Evolutionary conservation across 2,888 invertebrate genomes (phyloP).

Genomic region (Synanthedon tipuliformis): DNA sequence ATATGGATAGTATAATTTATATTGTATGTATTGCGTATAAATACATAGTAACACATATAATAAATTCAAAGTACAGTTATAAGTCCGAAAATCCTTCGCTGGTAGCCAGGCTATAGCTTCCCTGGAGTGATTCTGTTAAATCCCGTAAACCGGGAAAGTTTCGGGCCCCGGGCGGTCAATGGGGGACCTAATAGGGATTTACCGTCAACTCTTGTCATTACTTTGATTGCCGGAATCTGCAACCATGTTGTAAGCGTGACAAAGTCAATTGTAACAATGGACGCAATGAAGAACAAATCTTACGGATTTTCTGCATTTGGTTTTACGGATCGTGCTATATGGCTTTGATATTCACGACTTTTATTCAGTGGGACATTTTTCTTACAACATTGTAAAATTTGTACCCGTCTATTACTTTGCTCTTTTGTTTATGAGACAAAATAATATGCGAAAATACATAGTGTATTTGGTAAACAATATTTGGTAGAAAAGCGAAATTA

Average conservation of each 20-base stretch:
- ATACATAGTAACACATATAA: not conserved
- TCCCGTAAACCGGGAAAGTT: conserved; percentile 30
- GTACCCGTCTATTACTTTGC: not conserved
- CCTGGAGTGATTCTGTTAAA: conserved; percentile 14
- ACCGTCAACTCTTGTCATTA: conserved; percentile 38
- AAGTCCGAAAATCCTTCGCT: conserved; percentile 9
- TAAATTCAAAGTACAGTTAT: not conserved
- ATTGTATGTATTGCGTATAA: too few relatives aligned
- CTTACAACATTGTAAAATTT: not conserved
- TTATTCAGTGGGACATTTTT: not conserved
- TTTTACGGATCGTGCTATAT: not conserved
- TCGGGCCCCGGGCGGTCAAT: conserved; percentile 28
- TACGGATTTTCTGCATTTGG: not conserved
- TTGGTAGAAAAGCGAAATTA: too few relatives aligned
- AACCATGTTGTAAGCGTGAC: conserved; percentile 11
- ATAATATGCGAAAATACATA: too few relatives aligned
- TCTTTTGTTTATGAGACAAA: too few relatives aligned
- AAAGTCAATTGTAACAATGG: conserved; percentile 1
- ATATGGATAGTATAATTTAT: too few relatives aligned
- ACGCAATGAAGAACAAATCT: not conserved
- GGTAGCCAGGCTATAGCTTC: conserved; percentile 5
- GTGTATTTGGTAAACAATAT: too few relatives aligned
- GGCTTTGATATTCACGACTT: not conserved
- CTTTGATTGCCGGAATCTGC: conserved; percentile 32
- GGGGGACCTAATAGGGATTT: conserved; percentile 33